These are phyloP conservation scores for Amphipyra tragopoginis DNA, from an alignment of 2,888 invertebrate species.

Conservation along the genomic window DNA sequence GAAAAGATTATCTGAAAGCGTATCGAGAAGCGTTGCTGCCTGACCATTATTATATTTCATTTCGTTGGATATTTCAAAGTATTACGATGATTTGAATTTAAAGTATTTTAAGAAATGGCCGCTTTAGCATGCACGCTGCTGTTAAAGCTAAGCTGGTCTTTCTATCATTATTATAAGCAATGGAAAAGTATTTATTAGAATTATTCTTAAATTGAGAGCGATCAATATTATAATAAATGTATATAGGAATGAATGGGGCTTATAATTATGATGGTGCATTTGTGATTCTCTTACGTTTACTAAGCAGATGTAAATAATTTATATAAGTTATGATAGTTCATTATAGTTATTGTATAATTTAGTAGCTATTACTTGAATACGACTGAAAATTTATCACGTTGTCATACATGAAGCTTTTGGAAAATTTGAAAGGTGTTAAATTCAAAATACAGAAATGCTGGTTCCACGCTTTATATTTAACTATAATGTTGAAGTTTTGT, in stretches of 20 bases:
- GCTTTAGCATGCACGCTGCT: constrained; percentile 38
- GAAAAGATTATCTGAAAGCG: constrained; percentile 35
- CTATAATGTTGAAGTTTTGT: constrained; percentile 41
- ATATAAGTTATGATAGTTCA: constrained; percentile 81
- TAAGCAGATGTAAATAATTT: constrained; percentile 86
- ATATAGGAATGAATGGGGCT: constrained; percentile 82
- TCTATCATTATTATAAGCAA: constrained; percentile 52
- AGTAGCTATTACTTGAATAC: constrained; percentile 75
- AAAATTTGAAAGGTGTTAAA: constrained; percentile 20
- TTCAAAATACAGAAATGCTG: constrained; percentile 58
- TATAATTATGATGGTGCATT: constrained; percentile 78
- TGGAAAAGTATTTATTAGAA: constrained; percentile 55
- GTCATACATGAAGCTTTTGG: constrained; percentile 34
- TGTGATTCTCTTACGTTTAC: constrained; percentile 77
- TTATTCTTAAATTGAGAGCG: constrained; percentile 60
- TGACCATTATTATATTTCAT: constrained; percentile 22
- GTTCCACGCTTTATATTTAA: constrained; percentile 46
- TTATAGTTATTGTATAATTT: constrained; percentile 77
- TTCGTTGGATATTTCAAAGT: constrained; percentile 36
- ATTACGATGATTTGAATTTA: constrained; percentile 34
- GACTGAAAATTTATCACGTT: constrained; percentile 75
- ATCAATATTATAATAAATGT: constrained; percentile 74
- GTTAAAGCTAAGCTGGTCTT: constrained; percentile 29
- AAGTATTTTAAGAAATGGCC: constrained; percentile 25
- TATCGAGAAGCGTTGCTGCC: constrained; percentile 41